phyloP scores from a whole-genome alignment of 2,888 invertebrate genomes.

The Drosophila tripunctata region DNA sequence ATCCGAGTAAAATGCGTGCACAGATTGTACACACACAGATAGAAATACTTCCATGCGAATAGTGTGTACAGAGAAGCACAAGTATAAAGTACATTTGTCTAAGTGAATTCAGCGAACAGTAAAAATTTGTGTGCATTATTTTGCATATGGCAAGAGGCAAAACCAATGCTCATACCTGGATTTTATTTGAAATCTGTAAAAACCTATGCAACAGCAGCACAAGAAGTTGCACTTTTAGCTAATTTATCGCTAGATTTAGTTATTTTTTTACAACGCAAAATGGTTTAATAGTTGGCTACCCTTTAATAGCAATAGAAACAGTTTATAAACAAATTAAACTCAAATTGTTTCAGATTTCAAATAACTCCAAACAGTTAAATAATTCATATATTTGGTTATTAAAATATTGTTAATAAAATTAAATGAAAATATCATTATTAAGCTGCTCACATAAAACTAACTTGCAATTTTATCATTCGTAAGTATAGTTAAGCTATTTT shows the following conservation, averaged over 20 bases:
- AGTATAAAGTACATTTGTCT: constrained; percentile 43
- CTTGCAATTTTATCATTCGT: neutral
- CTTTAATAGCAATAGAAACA: too few relatives aligned
- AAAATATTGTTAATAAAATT: too few relatives aligned
- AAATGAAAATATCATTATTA: neutral
- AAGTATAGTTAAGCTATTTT: neutral
- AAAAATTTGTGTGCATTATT: constrained; percentile 62
- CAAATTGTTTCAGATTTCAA: too few relatives aligned
- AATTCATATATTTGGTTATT: too few relatives aligned
- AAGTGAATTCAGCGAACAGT: constrained; percentile 67
- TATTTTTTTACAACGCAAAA: too few relatives aligned
- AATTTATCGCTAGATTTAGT: neutral
- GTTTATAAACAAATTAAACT: too few relatives aligned
- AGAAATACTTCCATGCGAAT: constrained; percentile 18
- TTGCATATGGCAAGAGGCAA: constrained; percentile 51
- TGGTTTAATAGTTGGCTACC: too few relatives aligned
- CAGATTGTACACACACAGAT: constrained; percentile 35
- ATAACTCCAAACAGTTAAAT: too few relatives aligned
- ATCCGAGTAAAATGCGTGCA: constrained; percentile 38
- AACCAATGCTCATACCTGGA: constrained; percentile 19
- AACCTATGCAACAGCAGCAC: constrained; percentile 16
- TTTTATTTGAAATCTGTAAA: constrained; percentile 19
- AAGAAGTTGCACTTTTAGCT: neutral
- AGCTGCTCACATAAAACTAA: neutral
- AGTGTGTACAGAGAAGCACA: constrained; percentile 6